These are phyloP conservation scores for Mormyrus iriodes DNA, from an alignment of 2,113 vertebrate species.

Conservation along the genomic window DNA sequence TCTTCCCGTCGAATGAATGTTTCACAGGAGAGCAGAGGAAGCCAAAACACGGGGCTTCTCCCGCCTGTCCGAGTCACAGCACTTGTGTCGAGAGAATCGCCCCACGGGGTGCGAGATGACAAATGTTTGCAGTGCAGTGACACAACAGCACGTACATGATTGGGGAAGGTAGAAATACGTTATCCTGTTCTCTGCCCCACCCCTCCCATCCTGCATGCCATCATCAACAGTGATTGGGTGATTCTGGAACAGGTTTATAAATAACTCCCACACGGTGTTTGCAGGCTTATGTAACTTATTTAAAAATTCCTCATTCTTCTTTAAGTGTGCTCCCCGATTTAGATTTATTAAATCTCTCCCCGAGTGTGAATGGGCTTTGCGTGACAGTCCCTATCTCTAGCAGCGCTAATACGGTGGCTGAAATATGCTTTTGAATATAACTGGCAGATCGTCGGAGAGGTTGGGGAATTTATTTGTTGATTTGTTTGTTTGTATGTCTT, in stretches of 20 bases:
- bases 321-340: constrained; percentile 31
- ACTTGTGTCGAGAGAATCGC: neutral
- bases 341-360: constrained; percentile 35
- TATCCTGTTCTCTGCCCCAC: neutral
- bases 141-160: constrained; percentile 12
- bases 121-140: constrained; percentile 10
- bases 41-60: neutral
- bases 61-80: too few relatives aligned
- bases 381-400: neutral
- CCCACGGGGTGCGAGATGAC: constrained; percentile 6
- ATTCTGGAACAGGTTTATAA: constrained; percentile 6
- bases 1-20: neutral
- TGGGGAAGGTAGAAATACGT: constrained; percentile 14
- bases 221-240: neutral
- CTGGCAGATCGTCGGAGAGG: neutral
- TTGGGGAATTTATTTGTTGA: neutral
- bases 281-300: constrained; percentile 45
- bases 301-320: constrained; percentile 41
- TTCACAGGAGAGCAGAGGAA: neutral
- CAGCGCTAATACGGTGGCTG: neutral
- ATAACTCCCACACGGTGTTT: constrained; percentile 36
- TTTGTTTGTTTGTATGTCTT: neutral
- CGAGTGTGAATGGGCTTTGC: constrained; percentile 16
- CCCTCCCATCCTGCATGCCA: neutral
- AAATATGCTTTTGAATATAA: neutral